These are phyloP conservation scores for Asteroscopus sphinx DNA, from an alignment of 2,888 invertebrate species.

Conservation along the genomic window DNA sequence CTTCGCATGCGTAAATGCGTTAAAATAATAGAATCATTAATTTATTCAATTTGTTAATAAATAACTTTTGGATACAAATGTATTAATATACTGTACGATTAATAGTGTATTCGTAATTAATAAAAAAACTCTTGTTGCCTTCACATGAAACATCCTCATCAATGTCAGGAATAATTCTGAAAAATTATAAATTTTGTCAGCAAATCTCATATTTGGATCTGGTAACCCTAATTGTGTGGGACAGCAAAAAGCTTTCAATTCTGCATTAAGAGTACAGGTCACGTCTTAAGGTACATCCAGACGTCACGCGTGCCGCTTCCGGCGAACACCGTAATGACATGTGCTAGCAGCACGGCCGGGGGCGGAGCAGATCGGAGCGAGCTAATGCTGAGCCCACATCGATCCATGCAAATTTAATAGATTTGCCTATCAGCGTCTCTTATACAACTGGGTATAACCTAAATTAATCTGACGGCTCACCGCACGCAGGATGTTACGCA, in stretches of 20 bases:
- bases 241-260: constrained; percentile 63
- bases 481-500: constrained; percentile 21
- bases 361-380: constrained; percentile 28
- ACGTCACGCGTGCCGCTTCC: constrained; percentile 85
- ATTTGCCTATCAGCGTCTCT: constrained; percentile 35
- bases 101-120: too few relatives aligned
- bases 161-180: too few relatives aligned
- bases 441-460: constrained; percentile 33
- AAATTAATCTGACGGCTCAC: constrained; percentile 35
- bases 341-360: constrained; percentile 60
- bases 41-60: too few relatives aligned
- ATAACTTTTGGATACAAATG: too few relatives aligned
- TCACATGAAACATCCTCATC: too few relatives aligned
- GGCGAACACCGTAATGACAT: constrained; percentile 74
- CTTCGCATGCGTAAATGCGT: too few relatives aligned
- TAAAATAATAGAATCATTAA: too few relatives aligned
- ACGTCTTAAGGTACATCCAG: constrained; percentile 79
- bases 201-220: too few relatives aligned
- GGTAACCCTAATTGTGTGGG: too few relatives aligned
- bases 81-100: too few relatives aligned
- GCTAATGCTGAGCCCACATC: constrained; percentile 55
- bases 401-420: constrained; percentile 59
- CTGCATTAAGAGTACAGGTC: constrained; percentile 74
- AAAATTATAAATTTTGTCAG: too few relatives aligned
- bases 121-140: too few relatives aligned